Percentiles rank a stretch among this genome's conserved stretches.
phyloP scores from a whole-genome alignment of 2,797 vertebrate species.

The Cossypha niveicapilla region DNA sequence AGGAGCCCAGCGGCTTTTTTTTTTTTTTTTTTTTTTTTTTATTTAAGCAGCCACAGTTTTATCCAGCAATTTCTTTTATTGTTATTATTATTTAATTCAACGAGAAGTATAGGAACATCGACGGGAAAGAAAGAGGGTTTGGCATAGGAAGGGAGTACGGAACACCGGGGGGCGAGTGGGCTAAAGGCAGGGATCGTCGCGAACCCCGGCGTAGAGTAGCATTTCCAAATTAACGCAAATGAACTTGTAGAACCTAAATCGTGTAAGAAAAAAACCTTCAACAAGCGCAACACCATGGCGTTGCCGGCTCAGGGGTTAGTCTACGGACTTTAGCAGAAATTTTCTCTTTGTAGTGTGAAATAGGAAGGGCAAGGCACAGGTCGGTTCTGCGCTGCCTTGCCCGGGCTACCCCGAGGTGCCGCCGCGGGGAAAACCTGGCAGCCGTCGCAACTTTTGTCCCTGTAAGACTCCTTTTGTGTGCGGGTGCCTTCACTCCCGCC shows the following conservation, averaged over 20 bases:
- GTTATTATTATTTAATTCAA: neutral
- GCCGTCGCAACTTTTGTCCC: neutral
- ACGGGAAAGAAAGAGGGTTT: neutral
- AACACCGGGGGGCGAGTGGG: neutral
- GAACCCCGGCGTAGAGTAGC: neutral
- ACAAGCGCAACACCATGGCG: accelerated
- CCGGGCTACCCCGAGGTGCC: neutral
- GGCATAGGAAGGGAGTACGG: neutral
- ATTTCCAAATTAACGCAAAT: neutral
- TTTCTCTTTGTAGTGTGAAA: neutral
- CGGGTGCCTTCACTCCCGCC: neutral
- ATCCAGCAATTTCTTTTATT: neutral
- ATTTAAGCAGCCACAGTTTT: neutral
- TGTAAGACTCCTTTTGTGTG: conserved; percentile 36
- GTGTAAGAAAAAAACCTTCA: neutral
- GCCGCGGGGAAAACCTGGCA: neutral
- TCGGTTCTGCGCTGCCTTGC: neutral
- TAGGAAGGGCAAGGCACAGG: neutral
- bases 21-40: neutral
- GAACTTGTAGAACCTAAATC: neutral
- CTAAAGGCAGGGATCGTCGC: neutral
- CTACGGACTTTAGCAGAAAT: neutral
- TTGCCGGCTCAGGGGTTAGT: neutral
- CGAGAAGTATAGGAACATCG: neutral
- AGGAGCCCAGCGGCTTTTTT: neutral